Evolutionary conservation across 2,797 vertebrate species (phyloP).

Genomic region (Pseudocheirus occidentalis): DNA sequence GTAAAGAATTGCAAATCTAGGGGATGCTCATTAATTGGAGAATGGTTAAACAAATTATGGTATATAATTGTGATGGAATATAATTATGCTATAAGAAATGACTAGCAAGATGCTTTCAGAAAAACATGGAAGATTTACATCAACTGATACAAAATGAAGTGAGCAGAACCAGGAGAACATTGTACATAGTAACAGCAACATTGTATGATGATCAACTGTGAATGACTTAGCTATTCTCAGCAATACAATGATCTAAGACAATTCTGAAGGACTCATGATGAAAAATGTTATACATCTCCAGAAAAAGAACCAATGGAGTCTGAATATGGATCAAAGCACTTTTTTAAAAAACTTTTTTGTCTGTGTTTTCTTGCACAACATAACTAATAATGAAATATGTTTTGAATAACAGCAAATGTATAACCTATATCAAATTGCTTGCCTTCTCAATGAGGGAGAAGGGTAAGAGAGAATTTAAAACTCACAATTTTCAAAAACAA

Average conservation of each 20-base stretch:
- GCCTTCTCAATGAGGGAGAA: neutral
- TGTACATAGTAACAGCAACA: neutral
- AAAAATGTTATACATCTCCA: neutral
- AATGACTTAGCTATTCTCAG: neutral
- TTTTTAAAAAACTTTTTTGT: no score
- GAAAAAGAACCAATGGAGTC: neutral
- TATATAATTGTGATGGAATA: neutral
- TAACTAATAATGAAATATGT: neutral
- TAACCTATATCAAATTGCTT: neutral
- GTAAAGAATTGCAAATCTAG: neutral
- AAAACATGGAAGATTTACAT: neutral
- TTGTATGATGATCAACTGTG: neutral
- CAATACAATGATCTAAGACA: neutral
- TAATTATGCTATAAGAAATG: neutral
- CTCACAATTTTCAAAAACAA: neutral
- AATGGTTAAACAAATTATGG: neutral
- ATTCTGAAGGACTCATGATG: neutral
- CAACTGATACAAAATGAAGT: neutral
- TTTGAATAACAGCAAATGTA: neutral
- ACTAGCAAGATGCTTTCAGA: neutral
- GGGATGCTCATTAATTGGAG: neutral
- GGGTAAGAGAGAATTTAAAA: neutral
- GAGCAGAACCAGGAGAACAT: neutral
- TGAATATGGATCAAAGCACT: no score
- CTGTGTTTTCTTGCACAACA: neutral